phyloP scores from a whole-genome alignment of 2,113 vertebrate genomes.

The Sus scrofa region DNA sequence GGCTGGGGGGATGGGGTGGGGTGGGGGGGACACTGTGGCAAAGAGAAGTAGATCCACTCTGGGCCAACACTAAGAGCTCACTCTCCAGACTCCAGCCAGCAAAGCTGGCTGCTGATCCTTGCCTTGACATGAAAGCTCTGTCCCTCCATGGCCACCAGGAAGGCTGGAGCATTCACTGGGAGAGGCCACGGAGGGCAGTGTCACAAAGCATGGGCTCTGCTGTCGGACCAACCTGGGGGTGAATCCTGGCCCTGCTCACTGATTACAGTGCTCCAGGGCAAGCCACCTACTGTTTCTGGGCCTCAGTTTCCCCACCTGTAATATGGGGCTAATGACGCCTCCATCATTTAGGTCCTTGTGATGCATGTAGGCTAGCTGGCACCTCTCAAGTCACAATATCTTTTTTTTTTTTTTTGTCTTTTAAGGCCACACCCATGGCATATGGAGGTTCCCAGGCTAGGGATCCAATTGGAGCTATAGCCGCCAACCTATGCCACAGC shows the following conservation, averaged over 20 bases:
- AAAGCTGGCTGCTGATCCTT: not conserved
- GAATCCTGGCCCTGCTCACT: not conserved
- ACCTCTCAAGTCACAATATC: not conserved
- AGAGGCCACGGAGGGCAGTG: accelerated
- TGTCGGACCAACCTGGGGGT: not conserved
- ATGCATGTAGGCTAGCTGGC: not conserved
- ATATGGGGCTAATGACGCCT: not conserved
- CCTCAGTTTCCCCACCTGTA: not conserved
- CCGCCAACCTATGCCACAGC: no score
- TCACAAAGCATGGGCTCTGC: not conserved
- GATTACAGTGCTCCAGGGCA: not conserved
- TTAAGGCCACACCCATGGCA: no score
- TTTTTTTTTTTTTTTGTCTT: not conserved
- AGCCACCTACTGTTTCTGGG: not conserved
- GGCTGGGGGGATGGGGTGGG: not conserved
- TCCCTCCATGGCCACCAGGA: not conserved
- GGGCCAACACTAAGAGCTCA: not conserved
- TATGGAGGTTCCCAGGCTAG: no score
- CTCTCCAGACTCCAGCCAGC: not conserved
- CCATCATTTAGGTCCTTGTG: not conserved
- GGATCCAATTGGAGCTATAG: no score
- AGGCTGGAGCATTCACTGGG: not conserved
- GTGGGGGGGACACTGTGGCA: not conserved
- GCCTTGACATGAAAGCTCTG: not conserved
- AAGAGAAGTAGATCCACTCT: not conserved